Percentiles rank a stretch among this genome's conserved stretches.
These are phyloP conservation scores for Sapayoa aenigma DNA, from an alignment of 2,113 vertebrate species.

Conservation along the genomic window DNA sequence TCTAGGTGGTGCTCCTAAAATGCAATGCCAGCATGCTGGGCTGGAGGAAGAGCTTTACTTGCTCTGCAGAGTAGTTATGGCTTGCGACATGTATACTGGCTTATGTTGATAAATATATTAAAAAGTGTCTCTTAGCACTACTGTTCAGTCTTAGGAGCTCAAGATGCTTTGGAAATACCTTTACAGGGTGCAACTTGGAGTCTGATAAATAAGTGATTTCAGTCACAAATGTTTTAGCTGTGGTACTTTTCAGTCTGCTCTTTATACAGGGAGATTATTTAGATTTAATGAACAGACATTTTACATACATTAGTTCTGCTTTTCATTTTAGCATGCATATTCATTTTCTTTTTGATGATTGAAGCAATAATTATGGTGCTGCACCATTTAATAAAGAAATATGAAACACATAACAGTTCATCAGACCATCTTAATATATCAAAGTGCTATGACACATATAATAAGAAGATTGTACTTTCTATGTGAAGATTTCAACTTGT, in stretches of 20 bases:
- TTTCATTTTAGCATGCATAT: constrained; percentile 24
- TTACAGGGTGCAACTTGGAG: not conserved
- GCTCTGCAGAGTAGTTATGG: not conserved
- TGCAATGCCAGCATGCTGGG: not conserved
- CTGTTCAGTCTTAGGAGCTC: not conserved
- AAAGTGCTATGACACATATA: not conserved
- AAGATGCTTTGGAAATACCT: not conserved
- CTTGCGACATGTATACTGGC: not conserved
- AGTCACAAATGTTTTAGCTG: not conserved
- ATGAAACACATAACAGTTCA: not conserved
- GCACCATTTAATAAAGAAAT: constrained; percentile 7
- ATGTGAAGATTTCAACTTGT: not conserved
- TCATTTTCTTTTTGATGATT: constrained; percentile 5
- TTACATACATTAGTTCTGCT: constrained; percentile 4
- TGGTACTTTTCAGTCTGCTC: not conserved
- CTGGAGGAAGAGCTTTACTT: not conserved
- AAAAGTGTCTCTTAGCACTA: not conserved
- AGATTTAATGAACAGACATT: constrained; percentile 23
- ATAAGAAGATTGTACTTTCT: not conserved
- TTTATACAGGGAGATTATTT: not conserved
- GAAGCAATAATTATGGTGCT: constrained; percentile 8
- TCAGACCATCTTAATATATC: not conserved
- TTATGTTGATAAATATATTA: not conserved
- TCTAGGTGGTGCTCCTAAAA: not conserved
- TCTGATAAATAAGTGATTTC: not conserved